These are phyloP conservation scores for Hypothenemus hampei DNA, from an alignment of 1,140 invertebrate genomes.

Conservation along the genomic window DNA sequence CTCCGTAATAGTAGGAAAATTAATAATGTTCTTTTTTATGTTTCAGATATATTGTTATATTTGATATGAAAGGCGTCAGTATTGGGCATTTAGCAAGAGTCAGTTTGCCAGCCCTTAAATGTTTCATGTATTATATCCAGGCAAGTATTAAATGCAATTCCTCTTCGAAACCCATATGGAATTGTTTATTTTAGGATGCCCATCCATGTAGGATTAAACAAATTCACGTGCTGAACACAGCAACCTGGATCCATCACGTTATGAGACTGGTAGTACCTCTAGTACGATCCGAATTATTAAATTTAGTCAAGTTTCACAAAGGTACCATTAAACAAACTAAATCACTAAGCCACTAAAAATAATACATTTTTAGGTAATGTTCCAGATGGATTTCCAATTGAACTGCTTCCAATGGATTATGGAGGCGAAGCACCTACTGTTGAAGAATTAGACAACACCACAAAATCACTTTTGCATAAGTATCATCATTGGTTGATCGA, in stretches of 20 bases:
- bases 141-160: conserved; percentile 25
- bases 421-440: conserved; percentile 40
- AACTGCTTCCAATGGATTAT: conserved; percentile 40
- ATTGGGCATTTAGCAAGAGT: conserved; percentile 58
- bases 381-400: conserved; percentile 37
- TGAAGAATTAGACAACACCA: conserved; percentile 35
- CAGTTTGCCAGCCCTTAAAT: conserved; percentile 52
- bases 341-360: neutral
- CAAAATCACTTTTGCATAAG: conserved; percentile 32
- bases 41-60: conserved; percentile 55
- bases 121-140: conserved; percentile 63
- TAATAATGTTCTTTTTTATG: conserved; percentile 2
- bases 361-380: conserved; percentile 26
- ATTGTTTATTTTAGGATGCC: conserved; percentile 50
- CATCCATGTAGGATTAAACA: conserved; percentile 56
- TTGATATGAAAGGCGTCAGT: conserved; percentile 61
- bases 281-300: conserved; percentile 53
- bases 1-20: neutral
- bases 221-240: conserved; percentile 56
- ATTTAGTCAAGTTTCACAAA: conserved; percentile 50
- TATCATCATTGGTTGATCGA: conserved; percentile 43
- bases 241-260: conserved; percentile 57
- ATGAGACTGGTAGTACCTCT: conserved; percentile 56
- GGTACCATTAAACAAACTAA: too few species aligned
- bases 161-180: neutral